Evolutionary conservation across 2,113 vertebrate species (phyloP), one percentile per base, ranked within the genome.

Genomic region (Sphaerodactylus townsendi): DNA sequence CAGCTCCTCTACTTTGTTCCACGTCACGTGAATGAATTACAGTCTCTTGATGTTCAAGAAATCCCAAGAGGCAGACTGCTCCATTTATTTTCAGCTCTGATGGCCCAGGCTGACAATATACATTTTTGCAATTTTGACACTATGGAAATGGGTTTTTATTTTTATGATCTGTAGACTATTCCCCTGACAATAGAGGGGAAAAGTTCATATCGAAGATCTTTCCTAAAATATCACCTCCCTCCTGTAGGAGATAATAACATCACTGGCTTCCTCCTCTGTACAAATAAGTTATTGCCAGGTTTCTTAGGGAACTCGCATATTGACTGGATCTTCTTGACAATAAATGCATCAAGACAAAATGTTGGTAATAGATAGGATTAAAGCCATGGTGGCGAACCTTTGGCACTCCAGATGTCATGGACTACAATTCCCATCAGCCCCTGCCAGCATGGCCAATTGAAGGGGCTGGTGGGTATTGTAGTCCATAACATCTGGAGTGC

Each of bases 71-170:
- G 78, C 79, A 82, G 25, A 25, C 76, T 83, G 77, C 50, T 90
- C 82, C 59, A 77, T 85, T 89, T 87, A 91, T 90, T 94, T 94
- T 91, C 86, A 87, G 88, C 77, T 91, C 76, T n/a, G 3, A 56
- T 78, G 62, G 59, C 48, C 82, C 71, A 81, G 1, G 77, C 37
- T 81, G 4, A 3, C 13, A 46, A 84, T 35, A 46, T n/a, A 25
- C 10, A 82, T 25, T 28, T 50, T 15, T 0, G 1, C 2, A 85
- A 44, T 83, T 86, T 81, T 70, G 53, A 2, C 25, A 4, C 73
- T 15, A 44, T 15, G 10, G 71, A 82, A 91, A 85, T 79, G 2
- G 14, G 5, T 41, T 62, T 25, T 83, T 87, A 74, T 89, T 28
- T 19, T 79, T 78, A 74, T 39, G 84, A 37, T 72, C 13, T 81